A percentile compares a stretch with the other conserved stretches of the same genome.
phyloP scores from a whole-genome alignment of 2,888 invertebrate species.

The Nomada flava region DNA sequence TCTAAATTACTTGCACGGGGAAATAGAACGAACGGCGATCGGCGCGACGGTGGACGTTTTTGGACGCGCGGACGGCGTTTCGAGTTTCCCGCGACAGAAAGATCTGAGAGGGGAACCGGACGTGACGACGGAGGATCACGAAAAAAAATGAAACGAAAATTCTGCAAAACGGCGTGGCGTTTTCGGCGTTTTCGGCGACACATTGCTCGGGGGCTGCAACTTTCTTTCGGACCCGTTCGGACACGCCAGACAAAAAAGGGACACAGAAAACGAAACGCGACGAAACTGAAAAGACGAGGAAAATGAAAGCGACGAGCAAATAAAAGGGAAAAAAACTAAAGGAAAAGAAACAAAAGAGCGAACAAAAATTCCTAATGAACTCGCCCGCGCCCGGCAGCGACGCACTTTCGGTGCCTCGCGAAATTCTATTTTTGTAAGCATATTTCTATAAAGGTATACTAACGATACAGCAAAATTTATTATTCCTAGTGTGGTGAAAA shows the following conservation, averaged over 20 bases:
- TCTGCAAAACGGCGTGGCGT: slow-evolving; percentile 17
- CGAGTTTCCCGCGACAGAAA: slow-evolving; percentile 40
- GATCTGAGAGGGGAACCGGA: neutral
- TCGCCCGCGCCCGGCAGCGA: slow-evolving; percentile 80
- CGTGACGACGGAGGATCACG: slow-evolving; percentile 13
- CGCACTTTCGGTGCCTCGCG: slow-evolving; percentile 83
- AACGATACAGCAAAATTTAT: slow-evolving; percentile 84
- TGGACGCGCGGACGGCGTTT: slow-evolving; percentile 38
- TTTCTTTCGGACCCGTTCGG: slow-evolving; percentile 55
- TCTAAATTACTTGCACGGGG: slow-evolving; percentile 81
- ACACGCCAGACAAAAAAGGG: slow-evolving; percentile 19
- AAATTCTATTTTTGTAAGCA: slow-evolving; percentile 85
- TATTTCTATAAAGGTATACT: slow-evolving; percentile 84
- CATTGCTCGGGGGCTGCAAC: slow-evolving; percentile 13
- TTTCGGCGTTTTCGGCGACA: slow-evolving; percentile 23
- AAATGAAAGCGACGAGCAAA: slow-evolving; percentile 26
- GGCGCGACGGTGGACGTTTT: slow-evolving; percentile 62
- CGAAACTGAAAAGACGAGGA: slow-evolving; percentile 3
- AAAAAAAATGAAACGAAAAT: slow-evolving; percentile 2
- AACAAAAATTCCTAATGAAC: slow-evolving; percentile 71
- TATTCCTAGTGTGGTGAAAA: slow-evolving; percentile 84
- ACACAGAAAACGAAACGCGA: slow-evolving; percentile 5
- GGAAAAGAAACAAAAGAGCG: slow-evolving; percentile 44
- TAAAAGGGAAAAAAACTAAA: slow-evolving; percentile 18
- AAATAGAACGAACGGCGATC: slow-evolving; percentile 80